Conservation (phyloP, 2,888 invertebrate species). For the Eilema griseolum region DNA sequence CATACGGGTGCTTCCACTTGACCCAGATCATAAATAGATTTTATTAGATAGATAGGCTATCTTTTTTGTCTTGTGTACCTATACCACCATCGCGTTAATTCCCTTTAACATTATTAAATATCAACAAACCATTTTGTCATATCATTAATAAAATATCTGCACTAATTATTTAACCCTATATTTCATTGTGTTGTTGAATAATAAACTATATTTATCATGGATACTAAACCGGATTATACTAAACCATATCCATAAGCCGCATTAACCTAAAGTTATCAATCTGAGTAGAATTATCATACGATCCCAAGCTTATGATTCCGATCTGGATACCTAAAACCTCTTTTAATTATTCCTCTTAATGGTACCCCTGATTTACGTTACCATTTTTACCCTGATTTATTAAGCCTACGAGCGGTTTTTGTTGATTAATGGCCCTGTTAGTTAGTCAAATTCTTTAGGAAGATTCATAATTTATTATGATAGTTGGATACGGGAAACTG, state of each 20-base stretch:
- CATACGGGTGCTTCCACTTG: too few species aligned
- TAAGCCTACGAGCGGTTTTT: conserved; percentile 39
- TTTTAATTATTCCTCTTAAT: conserved; percentile 44
- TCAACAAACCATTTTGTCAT: too few species aligned
- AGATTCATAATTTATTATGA: conserved; percentile 25
- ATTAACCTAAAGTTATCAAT: conserved; percentile 10
- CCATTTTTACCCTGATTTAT: conserved; percentile 46
- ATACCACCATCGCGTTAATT: too few species aligned
- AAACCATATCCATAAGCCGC: neutral
- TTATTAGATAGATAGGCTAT: too few species aligned
- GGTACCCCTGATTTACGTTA: conserved; percentile 36
- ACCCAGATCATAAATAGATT: too few species aligned
- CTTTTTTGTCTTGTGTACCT: too few species aligned
- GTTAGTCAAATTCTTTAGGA: conserved; percentile 33
- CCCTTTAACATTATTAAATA: too few species aligned
- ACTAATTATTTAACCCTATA: too few species aligned
- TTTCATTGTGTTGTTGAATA: neutral
- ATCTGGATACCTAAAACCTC: conserved; percentile 22
- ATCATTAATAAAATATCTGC: too few species aligned
- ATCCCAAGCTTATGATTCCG: conserved; percentile 6
- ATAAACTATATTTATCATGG: neutral
- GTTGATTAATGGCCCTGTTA: conserved; percentile 43
- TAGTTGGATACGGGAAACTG: conserved; percentile 14
- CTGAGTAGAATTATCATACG: conserved; percentile 16
- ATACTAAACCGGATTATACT: neutral